Base-by-base conservation (phyloP, 1,140 invertebrate genomes). In the Drepana arcuata region DNA sequence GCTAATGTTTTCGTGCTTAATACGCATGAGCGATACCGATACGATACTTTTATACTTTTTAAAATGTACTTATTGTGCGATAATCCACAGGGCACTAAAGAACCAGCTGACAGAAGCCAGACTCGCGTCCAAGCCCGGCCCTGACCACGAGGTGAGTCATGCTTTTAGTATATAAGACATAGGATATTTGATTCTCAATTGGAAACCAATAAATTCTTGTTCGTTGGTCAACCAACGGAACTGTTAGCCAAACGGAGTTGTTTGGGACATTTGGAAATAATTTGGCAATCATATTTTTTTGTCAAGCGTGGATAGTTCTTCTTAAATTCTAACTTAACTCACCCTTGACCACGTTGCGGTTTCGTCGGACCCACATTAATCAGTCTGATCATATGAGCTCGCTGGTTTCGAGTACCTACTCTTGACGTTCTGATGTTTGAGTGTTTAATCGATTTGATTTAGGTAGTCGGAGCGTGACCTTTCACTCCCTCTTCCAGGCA, bases 131-230 rank as follows among this genome's bases (percentile, higher is more conserved):
- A 88, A 93, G 68, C 91, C 91, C 14, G 95, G 95, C 57, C 95
- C 95, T 27, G 96, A 97, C 85, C 93, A 94, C 69, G 95, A 96
- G 89, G 94, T 95, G 72, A 84, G 85, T 84, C 13, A 38, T 54
- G 9, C 4, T 21, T 21, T 21, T 21, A 21, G 18, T 9, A 5
- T 21, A 21, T 21, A 21, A 9, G 18, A 4, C 18, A 21, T 21
- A 21, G 4, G 9, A 9, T 4, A 4, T 21, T 21, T 21, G 9
- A 5, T 9, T 21, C 18, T 5, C 9, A 5, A 9, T 21, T 5
- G 9, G 4, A 4, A 21, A 9, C 18, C 18, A 9, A 21, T 21
- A 21, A 9, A 21, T 21, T 21, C 9, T 9, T 21, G 9, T 9
- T 21, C 4, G 4, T 21, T 21, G 4, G 18, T 4, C 18, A 21